Evolutionary conservation across 2,113 vertebrate genomes (phyloP).

Genomic region (Nycticryphes semicollaris): DNA sequence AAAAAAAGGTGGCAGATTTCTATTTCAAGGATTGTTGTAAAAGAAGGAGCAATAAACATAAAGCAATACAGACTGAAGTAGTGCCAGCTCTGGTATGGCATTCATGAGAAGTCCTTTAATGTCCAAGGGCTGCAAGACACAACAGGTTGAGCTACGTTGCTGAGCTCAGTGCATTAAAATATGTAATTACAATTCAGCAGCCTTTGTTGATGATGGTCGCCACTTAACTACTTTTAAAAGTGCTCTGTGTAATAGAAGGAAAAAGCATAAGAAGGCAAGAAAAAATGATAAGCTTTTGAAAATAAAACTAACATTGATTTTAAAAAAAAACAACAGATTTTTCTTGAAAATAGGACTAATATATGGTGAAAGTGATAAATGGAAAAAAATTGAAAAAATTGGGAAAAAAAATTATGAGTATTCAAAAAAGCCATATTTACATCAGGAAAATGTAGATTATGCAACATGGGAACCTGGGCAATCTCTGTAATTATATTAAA

Average conservation of each 20-base stretch:
- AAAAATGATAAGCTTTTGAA: not conserved
- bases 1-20: not conserved
- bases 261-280: not conserved
- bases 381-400: too few relatives aligned
- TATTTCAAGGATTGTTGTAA: not conserved
- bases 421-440: not conserved
- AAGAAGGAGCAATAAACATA: not conserved
- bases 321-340: too few relatives aligned
- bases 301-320: not conserved
- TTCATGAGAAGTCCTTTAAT: not conserved
- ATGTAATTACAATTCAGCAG: not conserved
- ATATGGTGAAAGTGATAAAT: too few relatives aligned
- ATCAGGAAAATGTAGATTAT: not conserved
- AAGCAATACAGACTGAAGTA: not conserved
- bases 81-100: not conserved
- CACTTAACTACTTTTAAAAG: not conserved
- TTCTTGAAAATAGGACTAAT: too few relatives aligned
- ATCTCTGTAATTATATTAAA: not conserved
- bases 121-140: not conserved
- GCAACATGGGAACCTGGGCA: fast-evolving
- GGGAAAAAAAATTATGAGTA: not conserved
- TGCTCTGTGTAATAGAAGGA: not conserved
- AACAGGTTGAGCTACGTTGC: not conserved
- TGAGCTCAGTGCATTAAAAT: not conserved
- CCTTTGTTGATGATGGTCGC: not conserved